phyloP scores from a whole-genome alignment of 2,888 invertebrate genomes.

The Dasypolia templi region DNA sequence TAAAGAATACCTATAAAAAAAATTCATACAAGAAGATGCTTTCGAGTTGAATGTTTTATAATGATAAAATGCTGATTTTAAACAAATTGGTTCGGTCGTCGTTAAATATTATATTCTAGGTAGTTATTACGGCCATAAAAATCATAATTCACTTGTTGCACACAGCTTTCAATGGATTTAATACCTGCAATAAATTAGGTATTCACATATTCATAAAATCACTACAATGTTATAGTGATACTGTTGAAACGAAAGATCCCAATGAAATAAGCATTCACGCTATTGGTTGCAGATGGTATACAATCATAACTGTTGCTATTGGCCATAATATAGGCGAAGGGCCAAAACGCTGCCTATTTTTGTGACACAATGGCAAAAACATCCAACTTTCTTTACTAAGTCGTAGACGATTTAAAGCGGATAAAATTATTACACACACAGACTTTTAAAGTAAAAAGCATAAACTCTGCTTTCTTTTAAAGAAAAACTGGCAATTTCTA shows the following conservation, averaged over 20 bases:
- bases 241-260: neutral
- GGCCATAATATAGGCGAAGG: neutral
- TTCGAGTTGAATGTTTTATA: neutral
- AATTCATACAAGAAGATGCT: neutral
- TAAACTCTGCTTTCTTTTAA: constrained; percentile 16
- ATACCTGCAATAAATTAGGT: no score
- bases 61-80: neutral
- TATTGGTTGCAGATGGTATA: neutral
- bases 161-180: neutral
- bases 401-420: neutral
- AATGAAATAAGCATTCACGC: neutral
- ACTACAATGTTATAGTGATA: neutral
- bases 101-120: neutral
- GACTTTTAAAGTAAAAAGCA: constrained; percentile 6
- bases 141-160: no score
- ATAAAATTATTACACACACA: neutral
- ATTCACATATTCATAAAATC: no score
- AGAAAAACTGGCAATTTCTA: constrained; percentile 25
- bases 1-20: neutral
- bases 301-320: neutral
- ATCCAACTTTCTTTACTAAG: neutral
- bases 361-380: neutral
- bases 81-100: neutral
- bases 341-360: neutral
- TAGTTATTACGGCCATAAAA: neutral